Evolutionary conservation across 2,888 invertebrate species (phyloP).

Genomic region (Lacanobia oleracea): DNA sequence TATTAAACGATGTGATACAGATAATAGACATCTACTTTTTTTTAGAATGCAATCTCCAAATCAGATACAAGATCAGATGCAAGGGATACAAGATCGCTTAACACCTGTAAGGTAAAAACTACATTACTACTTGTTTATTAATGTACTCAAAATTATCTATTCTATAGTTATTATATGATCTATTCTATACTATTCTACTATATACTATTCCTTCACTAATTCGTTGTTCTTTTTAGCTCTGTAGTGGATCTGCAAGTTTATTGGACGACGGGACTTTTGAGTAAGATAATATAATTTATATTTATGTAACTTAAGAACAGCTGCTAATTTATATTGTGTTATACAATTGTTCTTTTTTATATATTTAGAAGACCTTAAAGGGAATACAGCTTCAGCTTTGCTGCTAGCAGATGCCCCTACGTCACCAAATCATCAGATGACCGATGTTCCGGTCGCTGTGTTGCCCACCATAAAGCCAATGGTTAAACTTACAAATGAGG

Average conservation of each 20-base stretch:
- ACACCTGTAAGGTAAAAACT: slow-evolving; percentile 20
- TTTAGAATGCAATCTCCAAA: too few relatives aligned
- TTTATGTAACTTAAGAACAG: slow-evolving; percentile 22
- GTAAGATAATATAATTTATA: slow-evolving; percentile 22
- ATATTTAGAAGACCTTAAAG: slow-evolving; percentile 20
- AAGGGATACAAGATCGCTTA: slow-evolving; percentile 11
- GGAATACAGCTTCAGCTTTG: slow-evolving; percentile 21
- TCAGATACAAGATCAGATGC: too few relatives aligned
- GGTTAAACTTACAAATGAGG: slow-evolving; percentile 23
- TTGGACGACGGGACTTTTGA: slow-evolving; percentile 19
- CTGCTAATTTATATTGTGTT: slow-evolving; percentile 19
- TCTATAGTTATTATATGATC: too few relatives aligned
- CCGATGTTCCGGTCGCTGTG: slow-evolving; percentile 23
- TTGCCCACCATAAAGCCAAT: slow-evolving; percentile 20
- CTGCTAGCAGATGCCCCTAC: slow-evolving; percentile 24
- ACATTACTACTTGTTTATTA: neutral
- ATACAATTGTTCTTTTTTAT: slow-evolving; percentile 20
- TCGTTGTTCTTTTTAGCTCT: slow-evolving; percentile 12
- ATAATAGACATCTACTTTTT: too few relatives aligned
- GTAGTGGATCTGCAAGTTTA: slow-evolving; percentile 13
- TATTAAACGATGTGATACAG: too few relatives aligned
- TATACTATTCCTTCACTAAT: neutral
- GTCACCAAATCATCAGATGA: slow-evolving; percentile 15
- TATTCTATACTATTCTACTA: too few relatives aligned
- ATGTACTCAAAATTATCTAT: too few relatives aligned